phyloP scores from a whole-genome alignment of 2,113 vertebrate genomes.

The Speoplatyrhinus poulsoni region DNA sequence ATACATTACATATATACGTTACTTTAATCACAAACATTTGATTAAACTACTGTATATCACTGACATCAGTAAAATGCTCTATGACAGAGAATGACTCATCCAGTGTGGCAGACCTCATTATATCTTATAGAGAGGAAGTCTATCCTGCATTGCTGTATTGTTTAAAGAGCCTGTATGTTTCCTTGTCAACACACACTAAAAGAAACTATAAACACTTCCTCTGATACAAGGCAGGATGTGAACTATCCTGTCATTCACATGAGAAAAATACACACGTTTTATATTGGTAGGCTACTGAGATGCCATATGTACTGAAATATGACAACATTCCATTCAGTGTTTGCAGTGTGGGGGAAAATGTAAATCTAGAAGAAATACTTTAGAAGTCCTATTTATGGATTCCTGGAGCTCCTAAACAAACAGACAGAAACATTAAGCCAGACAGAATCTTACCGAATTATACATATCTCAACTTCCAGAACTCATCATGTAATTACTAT shows the following conservation, averaged over 20 bases:
- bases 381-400: no score
- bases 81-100: neutral
- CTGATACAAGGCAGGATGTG: neutral
- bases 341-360: no score
- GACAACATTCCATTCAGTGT: no score
- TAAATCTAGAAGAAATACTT: no score
- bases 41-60: neutral
- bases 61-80: neutral
- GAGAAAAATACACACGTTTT: no score
- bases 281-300: no score
- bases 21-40: neutral
- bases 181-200: slow-evolving; percentile 4
- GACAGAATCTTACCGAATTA: no score
- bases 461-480: neutral
- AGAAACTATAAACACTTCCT: neutral
- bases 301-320: no score
- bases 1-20: no score
- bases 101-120: slow-evolving; percentile 14
- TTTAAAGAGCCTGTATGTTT: slow-evolving; percentile 40
- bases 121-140: slow-evolving; percentile 44
- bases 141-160: slow-evolving; percentile 40
- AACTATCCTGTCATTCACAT: neutral
- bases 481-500: neutral
- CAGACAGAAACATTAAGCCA: neutral
- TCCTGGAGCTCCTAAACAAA: no score